Evolutionary conservation across 2,113 vertebrate genomes (phyloP), one percentile per base, ranked within the genome.

Genomic region (Bostrychus sinensis): DNA sequence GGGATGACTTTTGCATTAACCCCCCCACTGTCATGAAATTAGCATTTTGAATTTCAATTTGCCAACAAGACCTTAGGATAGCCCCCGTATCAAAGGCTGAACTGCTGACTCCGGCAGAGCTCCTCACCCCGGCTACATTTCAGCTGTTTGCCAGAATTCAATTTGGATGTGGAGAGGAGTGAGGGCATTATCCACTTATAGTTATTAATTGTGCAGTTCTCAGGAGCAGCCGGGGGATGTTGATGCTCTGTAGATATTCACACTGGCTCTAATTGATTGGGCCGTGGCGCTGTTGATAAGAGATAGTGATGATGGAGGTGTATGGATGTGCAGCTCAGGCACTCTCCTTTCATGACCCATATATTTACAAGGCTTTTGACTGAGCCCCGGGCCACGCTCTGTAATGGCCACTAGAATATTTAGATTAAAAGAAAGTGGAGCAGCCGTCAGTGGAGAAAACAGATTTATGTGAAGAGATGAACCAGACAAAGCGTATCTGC

Each of bases 191-290:
- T 91, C 90, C 22, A 76, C 86, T 92, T 91, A 88, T 71, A 89
- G 91, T 91, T 91, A 91, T 93, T 93, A 93, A 94, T 92, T 93
- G 82, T 77, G 70, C 85, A 78, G 78, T 84, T 92, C 92, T 92
- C 90, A 80, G 73, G 89, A 86, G 92, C 72, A 91, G 83, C 78
- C 66, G 72, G 66, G 72, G 70, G 89, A 80, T 91, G 92, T 87
- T 89, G 90, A 88, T 81, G 89, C 83, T 90, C 92, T 75, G 61
- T 53, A 89, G 81, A 87, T 80, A 91, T 88, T 91, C 90, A 86
- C 91, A 87, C 86, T 72, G 81, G 62, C 86, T 72, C 85, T 93
- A 94, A 95, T 92, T 94, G 93, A 94, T 94, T 94, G 91, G 91
- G 86, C 90, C 82, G 73, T 78, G 62, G 80, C 34, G 64, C 83